Evolutionary conservation across 1,140 invertebrate genomes (phyloP), one percentile per base, ranked within the genome.

Genomic region (Ephestia elutella): DNA sequence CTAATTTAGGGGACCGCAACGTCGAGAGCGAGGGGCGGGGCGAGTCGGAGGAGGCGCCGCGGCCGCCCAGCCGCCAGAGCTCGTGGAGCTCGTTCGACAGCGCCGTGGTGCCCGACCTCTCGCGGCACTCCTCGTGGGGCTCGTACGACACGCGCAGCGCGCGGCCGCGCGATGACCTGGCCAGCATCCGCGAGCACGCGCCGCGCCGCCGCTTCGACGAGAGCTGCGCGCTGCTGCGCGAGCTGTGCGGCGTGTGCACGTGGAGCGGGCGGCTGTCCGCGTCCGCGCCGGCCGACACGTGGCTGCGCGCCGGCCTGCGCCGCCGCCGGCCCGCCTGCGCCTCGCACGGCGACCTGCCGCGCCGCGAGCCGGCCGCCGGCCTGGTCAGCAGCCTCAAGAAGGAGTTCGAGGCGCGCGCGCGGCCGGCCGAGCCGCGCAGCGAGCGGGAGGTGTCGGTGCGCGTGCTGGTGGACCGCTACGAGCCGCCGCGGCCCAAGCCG

Each of bases 71-170:
- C 63, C 85, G 94, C 19, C 94, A 95, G 73, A 94, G 92, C 80
- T 95, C 94, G 2, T 95, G 94, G 93, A 94, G 93, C 73, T 95
- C 94, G 18, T 94, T 93, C 81, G 93, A 95, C 80, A 94, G 93
- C 75, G 93, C 93, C 13, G 92, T 94, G 8, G 92, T 93, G 10
- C 82, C 93, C 17, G 92, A 92, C 58, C 90, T 93, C 1, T 95
- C 94, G n/a, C 90, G 95, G 19, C 94, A 96, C 78, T 94, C 94
- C 66, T 96, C 95, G 20, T 96, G 94, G 94, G 94, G 95, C 53
- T 94, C 93, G 4, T 92, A 92, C 32, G 93, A 94, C 76, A 92
- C 91, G 58, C 83, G 91, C n/a, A n/a, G n/a, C 49, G 54, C 70
- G 49, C 66, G 64, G 58, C 50, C 49, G 20, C 70, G 76, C 35